Evolutionary conservation across 2,113 vertebrate species (phyloP), one percentile per base, ranked within the genome.

Genomic region (Passer domesticus): DNA sequence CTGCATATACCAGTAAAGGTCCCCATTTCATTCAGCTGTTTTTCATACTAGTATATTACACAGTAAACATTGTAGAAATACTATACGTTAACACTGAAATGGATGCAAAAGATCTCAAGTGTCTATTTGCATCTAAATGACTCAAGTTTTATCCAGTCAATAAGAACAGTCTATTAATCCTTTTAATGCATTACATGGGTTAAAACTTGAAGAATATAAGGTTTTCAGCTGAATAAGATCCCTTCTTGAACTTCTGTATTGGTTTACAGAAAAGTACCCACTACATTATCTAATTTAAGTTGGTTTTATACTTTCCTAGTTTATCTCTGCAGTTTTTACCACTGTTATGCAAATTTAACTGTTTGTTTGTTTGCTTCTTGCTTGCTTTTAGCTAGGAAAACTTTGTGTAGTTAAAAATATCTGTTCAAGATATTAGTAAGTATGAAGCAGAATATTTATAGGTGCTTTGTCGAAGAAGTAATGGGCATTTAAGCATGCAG

Each of bases 1-100:
- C 94, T 97, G 85, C 83, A 64, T 89, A 93, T 90, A 83, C 94
- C 91, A 97, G 92, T 97, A 97, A 97, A 84, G 96, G 93, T 92
- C 84, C 95, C 72, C 76, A 90, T 96, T 97, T 96, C 93, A 95
- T 96, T 95, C 90, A 95, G 90, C 96, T 93, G 84, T 90, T 97
- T 96, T 97, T 97, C 92, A 92, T 95, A 84, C 89, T 96, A 94
- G 92, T 94, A 81, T 94, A 97, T 96, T 97, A 76, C 86, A 68
- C 44, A 96, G 75, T 97, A 98, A 98, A 97, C 94, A 83, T 72
- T 92, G 82, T 96, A 89, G 88, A 97, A 97, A 96, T 93, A 94
- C 90, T 94, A 33, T 94, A 87, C 97, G 96, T 97, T 96, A 96
- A 67, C 80, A 76, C 69, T 92, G 87, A 88, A 97, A 94, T 91